phyloP scores from a whole-genome alignment of 2,113 vertebrate species.

The Poicephalus gulielmi region DNA sequence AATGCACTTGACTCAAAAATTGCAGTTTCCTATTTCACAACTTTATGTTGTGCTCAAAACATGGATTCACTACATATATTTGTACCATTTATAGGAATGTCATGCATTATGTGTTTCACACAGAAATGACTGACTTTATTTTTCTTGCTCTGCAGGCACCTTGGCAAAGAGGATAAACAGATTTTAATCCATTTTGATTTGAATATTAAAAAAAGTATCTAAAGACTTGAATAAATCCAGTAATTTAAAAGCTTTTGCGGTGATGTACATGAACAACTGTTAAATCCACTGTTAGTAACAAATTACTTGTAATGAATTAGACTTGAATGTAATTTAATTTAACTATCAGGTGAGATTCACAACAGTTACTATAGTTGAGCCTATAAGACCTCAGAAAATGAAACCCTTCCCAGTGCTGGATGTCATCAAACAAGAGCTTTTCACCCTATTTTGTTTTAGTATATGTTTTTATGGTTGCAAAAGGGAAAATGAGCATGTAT shows the following conservation, averaged over 20 bases:
- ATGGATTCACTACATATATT: not conserved
- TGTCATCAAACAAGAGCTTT: not conserved
- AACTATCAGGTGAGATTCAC: not conserved
- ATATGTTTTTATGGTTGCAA: not conserved
- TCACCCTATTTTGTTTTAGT: not conserved
- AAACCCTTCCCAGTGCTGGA: not conserved
- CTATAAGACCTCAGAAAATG: not conserved
- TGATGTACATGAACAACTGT: not conserved
- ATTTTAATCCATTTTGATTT: not conserved
- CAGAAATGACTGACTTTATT: not conserved
- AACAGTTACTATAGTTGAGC: not conserved
- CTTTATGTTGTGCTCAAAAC: not conserved
- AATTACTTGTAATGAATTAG: not conserved
- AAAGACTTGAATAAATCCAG: constrained; percentile 7
- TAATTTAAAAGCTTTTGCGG: constrained; percentile 13
- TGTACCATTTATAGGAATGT: not conserved
- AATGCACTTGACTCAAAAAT: not conserved
- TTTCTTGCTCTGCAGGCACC: constrained; percentile 11
- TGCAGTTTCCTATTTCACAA: not conserved
- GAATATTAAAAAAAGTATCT: not conserved
- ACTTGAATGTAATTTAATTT: constrained; percentile 8
- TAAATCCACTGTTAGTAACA: constrained; percentile 22
- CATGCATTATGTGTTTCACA: not conserved
- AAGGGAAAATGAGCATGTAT: not conserved
- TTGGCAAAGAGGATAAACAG: constrained; percentile 46